Base-by-base conservation (phyloP, 2,113 vertebrate genomes). In the Mobula hypostoma region DNA sequence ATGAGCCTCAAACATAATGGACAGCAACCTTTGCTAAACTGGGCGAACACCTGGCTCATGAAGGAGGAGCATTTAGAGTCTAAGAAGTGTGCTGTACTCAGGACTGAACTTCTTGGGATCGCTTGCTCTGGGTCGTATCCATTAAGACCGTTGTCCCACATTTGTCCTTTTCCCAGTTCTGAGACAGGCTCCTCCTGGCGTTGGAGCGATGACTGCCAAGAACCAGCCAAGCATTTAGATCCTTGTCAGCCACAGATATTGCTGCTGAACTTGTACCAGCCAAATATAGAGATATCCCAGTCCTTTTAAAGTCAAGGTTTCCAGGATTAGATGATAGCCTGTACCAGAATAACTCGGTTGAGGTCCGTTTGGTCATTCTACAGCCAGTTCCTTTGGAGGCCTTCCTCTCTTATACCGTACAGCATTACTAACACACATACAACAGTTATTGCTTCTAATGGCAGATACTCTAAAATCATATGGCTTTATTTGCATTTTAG, bases 401-500 rank as follows among this genome's bases (percentile, higher is more conserved):
- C 85, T 36, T 74, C 70, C 88, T 91, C 66, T 70, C 63, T 14
- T 93, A 93, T 74, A 88, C 58, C 36, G 85, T 32, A 93, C 32
- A 93, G 91, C 91, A 74, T 93, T 15, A 93, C 91, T 74, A 74
- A 93, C 70, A 74, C 90, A 74, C 58, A 48, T 74, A 93, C 91
- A 93, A 93, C 66, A 56, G 91, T 93, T 93, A 93, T 93, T 93
- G 91, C 91, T 93, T 74, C 66, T 93, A 93, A 93, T 93, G 70
- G 91, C 70, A 74, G n/a, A 27, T 93, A 93, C 66, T 74, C 70
- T 93, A 93, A 93, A 74, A 93, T 93, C 40, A 74, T 93, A 93
- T 93, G 91, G 91, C 91, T 93, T 92, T 93, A 93, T 88, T 88
- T 88, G 85, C 85, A 88, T 88, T 88, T 88, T 88, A 88, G 66